A percentile compares a stretch with the other conserved stretches of the same genome.
Evolutionary conservation across 2,797 vertebrate genomes (phyloP).

Genomic region (Amniataba percoides): DNA sequence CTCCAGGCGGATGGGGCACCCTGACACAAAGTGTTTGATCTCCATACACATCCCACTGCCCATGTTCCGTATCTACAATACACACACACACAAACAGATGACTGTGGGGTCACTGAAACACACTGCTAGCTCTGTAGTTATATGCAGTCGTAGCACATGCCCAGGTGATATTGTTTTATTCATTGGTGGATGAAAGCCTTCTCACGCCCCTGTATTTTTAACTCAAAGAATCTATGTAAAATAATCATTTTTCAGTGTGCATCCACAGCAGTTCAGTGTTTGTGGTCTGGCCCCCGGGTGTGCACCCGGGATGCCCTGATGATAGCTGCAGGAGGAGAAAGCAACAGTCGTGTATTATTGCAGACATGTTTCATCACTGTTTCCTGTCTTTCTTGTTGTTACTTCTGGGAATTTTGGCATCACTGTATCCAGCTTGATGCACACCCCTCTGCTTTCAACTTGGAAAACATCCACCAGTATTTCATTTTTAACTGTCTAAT

Average conservation of each 20-base stretch:
- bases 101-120: not conserved
- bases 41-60: constrained; percentile 91
- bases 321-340: constrained; percentile 6
- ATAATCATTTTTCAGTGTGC: not conserved
- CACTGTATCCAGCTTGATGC: not conserved
- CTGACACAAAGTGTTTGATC: constrained; percentile 90
- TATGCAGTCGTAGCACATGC: not conserved
- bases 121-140: not conserved
- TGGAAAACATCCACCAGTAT: not conserved
- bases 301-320: not conserved
- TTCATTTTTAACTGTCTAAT: not conserved
- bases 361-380: constrained; percentile 60
- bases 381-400: constrained; percentile 4
- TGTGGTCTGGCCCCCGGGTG: not conserved
- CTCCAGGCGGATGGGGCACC: constrained; percentile 90
- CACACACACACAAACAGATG: constrained; percentile 5
- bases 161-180: too few relatives aligned
- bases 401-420: not conserved
- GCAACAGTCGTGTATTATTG: constrained; percentile 28
- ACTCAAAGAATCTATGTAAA: not conserved
- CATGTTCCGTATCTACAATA: constrained; percentile 88
- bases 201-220: not conserved
- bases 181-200: not conserved
- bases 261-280: not conserved
- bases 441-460: not conserved